Conservation (phyloP, 2,113 vertebrate species). For the Proteles cristata region DNA sequence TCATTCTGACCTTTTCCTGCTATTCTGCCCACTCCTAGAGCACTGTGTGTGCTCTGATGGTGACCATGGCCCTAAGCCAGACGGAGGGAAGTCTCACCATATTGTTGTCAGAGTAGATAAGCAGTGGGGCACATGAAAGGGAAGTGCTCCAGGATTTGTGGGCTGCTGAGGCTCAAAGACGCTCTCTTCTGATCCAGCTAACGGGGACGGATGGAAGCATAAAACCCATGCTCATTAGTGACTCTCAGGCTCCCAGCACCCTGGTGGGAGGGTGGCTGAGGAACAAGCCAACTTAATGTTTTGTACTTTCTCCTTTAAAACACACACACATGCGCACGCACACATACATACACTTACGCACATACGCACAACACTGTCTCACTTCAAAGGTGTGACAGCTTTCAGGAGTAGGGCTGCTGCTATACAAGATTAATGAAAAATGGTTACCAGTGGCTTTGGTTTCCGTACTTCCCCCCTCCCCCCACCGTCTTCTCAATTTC, state of each 20-base stretch:
- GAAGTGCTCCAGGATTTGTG: conserved; percentile 87
- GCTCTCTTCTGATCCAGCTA: conserved; percentile 85
- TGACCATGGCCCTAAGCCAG: conserved; percentile 84
- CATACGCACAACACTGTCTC: neutral
- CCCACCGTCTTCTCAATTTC: neutral
- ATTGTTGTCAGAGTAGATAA: conserved; percentile 91
- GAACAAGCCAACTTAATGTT: conserved; percentile 75
- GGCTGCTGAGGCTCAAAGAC: conserved; percentile 82
- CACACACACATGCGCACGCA: neutral
- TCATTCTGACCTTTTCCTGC: conserved; percentile 86
- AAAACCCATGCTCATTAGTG: conserved; percentile 87
- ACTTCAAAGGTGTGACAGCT: conserved; percentile 7
- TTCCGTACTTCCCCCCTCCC: no score
- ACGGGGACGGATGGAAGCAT: conserved; percentile 86
- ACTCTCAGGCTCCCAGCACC: conserved; percentile 83
- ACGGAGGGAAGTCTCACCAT: conserved; percentile 87
- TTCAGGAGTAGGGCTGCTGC: neutral
- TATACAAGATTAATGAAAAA: neutral
- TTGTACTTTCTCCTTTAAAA: conserved; percentile 41
- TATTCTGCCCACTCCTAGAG: conserved; percentile 86
- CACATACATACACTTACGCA: neutral
- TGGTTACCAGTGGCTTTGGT: neutral
- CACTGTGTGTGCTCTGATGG: conserved; percentile 83
- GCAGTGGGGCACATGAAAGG: conserved; percentile 89
- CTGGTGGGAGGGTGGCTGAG: conserved; percentile 84